A percentile compares a stretch with the other conserved stretches of the same genome.
phyloP scores from a whole-genome alignment of 2,888 invertebrate genomes.

The Parthenolecanium corni region DNA sequence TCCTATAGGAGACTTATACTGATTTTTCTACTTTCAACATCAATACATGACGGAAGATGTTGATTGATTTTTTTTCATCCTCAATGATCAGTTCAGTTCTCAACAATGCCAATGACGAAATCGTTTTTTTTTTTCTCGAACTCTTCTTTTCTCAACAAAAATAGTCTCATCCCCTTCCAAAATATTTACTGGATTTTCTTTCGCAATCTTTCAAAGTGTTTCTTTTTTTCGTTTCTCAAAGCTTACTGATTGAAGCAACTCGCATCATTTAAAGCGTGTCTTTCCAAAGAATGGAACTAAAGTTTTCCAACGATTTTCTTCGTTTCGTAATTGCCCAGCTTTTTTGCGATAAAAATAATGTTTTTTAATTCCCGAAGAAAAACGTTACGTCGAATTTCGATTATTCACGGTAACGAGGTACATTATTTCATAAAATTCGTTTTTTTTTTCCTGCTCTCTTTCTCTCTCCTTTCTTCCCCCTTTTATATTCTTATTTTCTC shows the following conservation, averaged over 20 bases:
- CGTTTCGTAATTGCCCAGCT: not conserved
- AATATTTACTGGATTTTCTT: no score
- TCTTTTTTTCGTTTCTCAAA: not conserved
- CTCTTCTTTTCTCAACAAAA: not conserved
- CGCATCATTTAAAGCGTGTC: not conserved
- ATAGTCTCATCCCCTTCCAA: no score
- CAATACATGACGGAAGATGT: not conserved
- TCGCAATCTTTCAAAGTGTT: no score
- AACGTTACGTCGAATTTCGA: constrained; percentile 1
- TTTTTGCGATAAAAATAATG: not conserved
- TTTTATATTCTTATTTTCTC: not conserved
- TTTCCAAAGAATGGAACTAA: not conserved
- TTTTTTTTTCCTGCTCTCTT: no score
- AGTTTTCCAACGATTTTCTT: not conserved
- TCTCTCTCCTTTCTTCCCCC: no score
- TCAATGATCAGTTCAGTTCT: no score
- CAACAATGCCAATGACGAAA: not conserved
- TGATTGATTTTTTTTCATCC: no score
- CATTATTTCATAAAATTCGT: constrained; percentile 19
- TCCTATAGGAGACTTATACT: no score
- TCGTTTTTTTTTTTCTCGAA: not conserved
- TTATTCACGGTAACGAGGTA: constrained; percentile 18
- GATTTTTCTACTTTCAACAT: not conserved
- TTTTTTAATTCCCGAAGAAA: not conserved
- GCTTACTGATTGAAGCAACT: not conserved